Evolutionary conservation across 2,888 invertebrate species (phyloP).

Genomic region (Girardia tigrina): DNA sequence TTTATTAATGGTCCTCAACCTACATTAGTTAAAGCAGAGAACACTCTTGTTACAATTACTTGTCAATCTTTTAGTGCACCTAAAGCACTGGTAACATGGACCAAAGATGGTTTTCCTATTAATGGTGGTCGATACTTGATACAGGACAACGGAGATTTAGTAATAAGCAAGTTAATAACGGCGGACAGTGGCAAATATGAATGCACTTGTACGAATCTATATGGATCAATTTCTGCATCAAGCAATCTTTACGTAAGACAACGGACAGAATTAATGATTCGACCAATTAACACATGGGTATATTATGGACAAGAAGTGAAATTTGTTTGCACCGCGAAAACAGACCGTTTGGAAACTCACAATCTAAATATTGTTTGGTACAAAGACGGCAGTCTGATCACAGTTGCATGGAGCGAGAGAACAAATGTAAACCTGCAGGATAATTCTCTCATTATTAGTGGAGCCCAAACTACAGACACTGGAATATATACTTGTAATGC

Average conservation of each 20-base stretch:
- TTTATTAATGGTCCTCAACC: constrained; percentile 54
- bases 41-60: neutral
- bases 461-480: constrained; percentile 82
- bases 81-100: constrained; percentile 80
- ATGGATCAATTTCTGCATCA: constrained; percentile 67
- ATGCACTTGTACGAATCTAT: constrained; percentile 79
- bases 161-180: constrained; percentile 58
- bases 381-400: constrained; percentile 70
- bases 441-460: constrained; percentile 79
- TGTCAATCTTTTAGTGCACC: constrained; percentile 92
- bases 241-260: constrained; percentile 60
- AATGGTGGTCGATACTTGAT: constrained; percentile 77
- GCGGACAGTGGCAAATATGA: constrained; percentile 79
- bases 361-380: constrained; percentile 70
- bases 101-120: constrained; percentile 53
- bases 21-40: neutral
- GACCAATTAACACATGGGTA: constrained; percentile 79
- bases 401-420: constrained; percentile 56
- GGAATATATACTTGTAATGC: constrained; percentile 89
- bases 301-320: constrained; percentile 75
- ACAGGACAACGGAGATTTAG: constrained; percentile 64
- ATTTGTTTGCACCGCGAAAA: constrained; percentile 73
- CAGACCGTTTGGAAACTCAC: constrained; percentile 63
- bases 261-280: constrained; percentile 54
- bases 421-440: constrained; percentile 55